Conservation (phyloP, 2,797 vertebrate genomes). For the Xiphorhynchus erythropygius region DNA sequence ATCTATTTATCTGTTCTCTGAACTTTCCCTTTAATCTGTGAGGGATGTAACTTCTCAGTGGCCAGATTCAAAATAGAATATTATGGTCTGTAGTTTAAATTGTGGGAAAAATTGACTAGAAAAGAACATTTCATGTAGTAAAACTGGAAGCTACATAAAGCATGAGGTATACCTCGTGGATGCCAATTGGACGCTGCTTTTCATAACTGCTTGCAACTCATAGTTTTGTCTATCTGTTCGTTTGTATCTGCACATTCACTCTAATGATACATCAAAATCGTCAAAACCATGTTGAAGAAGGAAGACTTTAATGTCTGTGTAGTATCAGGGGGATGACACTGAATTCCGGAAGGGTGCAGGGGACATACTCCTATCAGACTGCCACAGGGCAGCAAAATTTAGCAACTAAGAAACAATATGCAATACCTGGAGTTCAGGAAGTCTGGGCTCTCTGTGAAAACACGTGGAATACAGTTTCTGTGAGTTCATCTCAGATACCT, state of each 20-base stretch:
- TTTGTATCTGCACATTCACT: neutral
- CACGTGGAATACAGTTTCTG: rapidly evolving
- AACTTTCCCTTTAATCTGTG: neutral
- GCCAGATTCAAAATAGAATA: neutral
- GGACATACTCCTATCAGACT: neutral
- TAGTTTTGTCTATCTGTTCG: neutral
- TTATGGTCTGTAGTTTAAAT: neutral
- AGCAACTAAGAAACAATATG: neutral
- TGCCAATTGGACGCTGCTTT: neutral
- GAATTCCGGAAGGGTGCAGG: neutral
- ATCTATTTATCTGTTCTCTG: neutral
- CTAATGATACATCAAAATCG: neutral
- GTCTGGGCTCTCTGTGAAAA: neutral
- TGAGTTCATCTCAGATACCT: neutral
- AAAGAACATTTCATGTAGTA: neutral
- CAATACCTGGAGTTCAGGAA: neutral
- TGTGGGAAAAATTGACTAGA: neutral
- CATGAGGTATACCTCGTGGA: neutral
- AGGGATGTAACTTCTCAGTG: neutral
- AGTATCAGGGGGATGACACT: neutral
- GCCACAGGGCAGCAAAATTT: neutral
- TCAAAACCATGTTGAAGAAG: neutral
- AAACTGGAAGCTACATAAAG: neutral
- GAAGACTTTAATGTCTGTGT: neutral
- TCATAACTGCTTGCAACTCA: neutral